Evolutionary conservation across 2,113 vertebrate species (phyloP).

Genomic region (Albula goreensis): DNA sequence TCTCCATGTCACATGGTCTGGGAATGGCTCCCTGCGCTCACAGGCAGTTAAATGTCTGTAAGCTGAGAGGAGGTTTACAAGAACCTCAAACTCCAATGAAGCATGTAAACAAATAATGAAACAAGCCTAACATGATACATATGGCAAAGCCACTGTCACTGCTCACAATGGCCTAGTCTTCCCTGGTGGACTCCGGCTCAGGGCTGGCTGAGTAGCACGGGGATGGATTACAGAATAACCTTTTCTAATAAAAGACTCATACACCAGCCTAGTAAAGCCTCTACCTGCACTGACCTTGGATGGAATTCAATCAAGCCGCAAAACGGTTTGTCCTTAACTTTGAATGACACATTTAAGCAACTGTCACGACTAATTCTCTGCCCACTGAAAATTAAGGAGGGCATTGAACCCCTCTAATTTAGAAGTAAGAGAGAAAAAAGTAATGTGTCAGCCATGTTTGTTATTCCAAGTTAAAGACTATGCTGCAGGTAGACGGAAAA

Average conservation of each 20-base stretch:
- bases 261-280: background rate
- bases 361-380: background rate
- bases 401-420: background rate
- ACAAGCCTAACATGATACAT: constrained; percentile 30
- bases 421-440: background rate
- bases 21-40: constrained; percentile 1
- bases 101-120: constrained; percentile 35
- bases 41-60: constrained; percentile 29
- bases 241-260: constrained; percentile 17
- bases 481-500: background rate
- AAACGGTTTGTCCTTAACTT: background rate
- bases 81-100: constrained; percentile 26
- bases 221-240: constrained; percentile 10
- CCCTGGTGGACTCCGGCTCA: too few relatives aligned
- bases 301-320: background rate
- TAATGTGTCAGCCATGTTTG: background rate
- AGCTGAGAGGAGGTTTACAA: constrained; percentile 35
- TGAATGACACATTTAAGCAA: background rate
- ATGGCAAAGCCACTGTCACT: constrained; percentile 15
- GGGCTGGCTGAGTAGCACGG: background rate
- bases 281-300: background rate
- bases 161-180: background rate
- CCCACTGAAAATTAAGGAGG: background rate
- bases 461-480: background rate
- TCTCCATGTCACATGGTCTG: background rate